phyloP scores from a whole-genome alignment of 53 echinoderm and acorn worm species.

The Holothuria scabra region DNA sequence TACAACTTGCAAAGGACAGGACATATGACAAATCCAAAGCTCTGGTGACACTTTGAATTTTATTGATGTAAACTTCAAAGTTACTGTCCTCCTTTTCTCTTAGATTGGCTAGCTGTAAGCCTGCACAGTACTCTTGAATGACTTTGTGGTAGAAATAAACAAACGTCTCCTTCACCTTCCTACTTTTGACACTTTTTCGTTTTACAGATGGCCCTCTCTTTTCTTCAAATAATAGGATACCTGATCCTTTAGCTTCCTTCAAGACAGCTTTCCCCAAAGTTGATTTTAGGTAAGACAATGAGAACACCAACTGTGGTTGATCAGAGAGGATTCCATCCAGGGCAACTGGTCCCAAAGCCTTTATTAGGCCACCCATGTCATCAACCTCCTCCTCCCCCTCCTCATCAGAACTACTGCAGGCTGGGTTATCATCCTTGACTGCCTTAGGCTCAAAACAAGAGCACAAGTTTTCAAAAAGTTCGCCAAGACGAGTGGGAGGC shows the following conservation, averaged over 20 bases:
- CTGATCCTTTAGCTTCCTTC: constrained; percentile 7
- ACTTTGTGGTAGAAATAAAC: constrained; percentile 40
- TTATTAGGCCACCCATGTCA: constrained; percentile 3
- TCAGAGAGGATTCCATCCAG: constrained; percentile 30
- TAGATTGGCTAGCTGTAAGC: constrained; percentile 10
- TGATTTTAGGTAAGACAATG: background rate
- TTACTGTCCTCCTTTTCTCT: background rate
- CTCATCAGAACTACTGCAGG: constrained; percentile 6
- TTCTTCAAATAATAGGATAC: constrained; percentile 29
- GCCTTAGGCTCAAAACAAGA: background rate
- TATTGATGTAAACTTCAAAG: background rate
- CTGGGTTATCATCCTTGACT: background rate
- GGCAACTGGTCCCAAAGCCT: constrained; percentile 27
- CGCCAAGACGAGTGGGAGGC: constrained; percentile 11
- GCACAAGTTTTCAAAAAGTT: constrained; percentile 24
- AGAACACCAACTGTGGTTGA: constrained; percentile 13
- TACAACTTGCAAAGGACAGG: constrained; percentile 29
- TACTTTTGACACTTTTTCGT: constrained; percentile 1
- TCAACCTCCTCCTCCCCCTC: background rate
- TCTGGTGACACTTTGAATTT: background rate
- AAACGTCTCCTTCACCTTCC: background rate
- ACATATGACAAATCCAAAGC: constrained; percentile 26
- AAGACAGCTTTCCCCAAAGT: background rate
- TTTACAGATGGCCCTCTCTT: background rate
- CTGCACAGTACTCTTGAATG: constrained; percentile 48